Evolutionary conservation across 2,113 vertebrate species (phyloP), one percentile per base, ranked within the genome.

Genomic region (Proteles cristata): DNA sequence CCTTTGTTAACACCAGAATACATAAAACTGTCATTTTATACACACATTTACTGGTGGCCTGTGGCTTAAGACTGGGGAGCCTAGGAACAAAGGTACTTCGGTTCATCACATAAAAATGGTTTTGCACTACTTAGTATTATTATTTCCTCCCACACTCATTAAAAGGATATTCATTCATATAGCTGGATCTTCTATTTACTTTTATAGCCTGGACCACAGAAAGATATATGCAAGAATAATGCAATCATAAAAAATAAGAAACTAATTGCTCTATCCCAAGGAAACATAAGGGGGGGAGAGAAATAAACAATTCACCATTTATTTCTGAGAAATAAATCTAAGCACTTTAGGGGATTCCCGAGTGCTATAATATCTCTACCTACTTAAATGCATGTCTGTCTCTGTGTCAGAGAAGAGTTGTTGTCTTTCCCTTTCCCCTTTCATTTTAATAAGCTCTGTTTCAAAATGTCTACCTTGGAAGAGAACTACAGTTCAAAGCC

Each of bases 271-370:
- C 50, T 97, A 97, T 93, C 95, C 94, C 92, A 82, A 97, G 97
- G 81, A 97, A 97, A 84, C 79, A 95, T 58, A 89, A 98, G 74
- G 48, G 86, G 71, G 81, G 94, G 87, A 76, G 80, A 8, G n/a
- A 95, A 97, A 98, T 90, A 97, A 97, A 98, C 74, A 98, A 97
- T 96, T 96, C 96, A 97, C 92, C 76, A n/a, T 93, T 98, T 97
- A 97, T 98, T 98, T 98, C 69, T 81, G 35, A 95, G 90, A 90
- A 98, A 98, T 96, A 98, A 98, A 98, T 97, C 81, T 90, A 71
- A 93, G 82, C 86, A 96, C 80, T 97, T 77, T 6, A 74, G 86
- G 92, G 96, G 84, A 97, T 96, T 83, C 95, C 97, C 63, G 63
- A 95, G 88, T 87, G 94, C 76, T 95, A 6, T 39, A 97, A 92